A percentile compares a stretch with the other conserved stretches of the same genome.
phyloP scores from a whole-genome alignment of 2,113 vertebrate species.

The Saiga tatarica region DNA sequence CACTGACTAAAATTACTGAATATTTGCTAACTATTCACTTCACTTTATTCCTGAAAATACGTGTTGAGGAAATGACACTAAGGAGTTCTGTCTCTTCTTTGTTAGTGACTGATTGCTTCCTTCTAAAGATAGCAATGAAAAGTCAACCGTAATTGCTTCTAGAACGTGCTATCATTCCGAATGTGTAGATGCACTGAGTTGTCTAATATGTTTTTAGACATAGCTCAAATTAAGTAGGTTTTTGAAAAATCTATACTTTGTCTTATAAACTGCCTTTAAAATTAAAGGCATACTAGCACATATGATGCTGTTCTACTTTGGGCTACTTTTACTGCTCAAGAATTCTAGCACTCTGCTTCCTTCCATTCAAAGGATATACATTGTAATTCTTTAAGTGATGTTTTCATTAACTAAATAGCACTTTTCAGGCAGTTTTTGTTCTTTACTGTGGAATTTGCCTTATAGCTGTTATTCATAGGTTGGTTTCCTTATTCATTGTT shows the following conservation, averaged over 20 bases:
- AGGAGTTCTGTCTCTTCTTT: conserved; percentile 42
- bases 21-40: conserved; percentile 60
- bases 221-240: conserved; percentile 52
- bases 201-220: conserved; percentile 54
- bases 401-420: conserved; percentile 26
- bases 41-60: conserved; percentile 39
- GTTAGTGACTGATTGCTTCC: conserved; percentile 57
- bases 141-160: conserved; percentile 59
- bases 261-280: conserved; percentile 48
- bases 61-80: conserved; percentile 31
- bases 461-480: conserved; percentile 27
- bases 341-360: background rate
- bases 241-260: conserved; percentile 58
- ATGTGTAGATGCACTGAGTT: conserved; percentile 46
- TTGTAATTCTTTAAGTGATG: conserved; percentile 41
- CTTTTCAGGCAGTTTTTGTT: conserved; percentile 44
- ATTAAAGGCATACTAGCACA: background rate
- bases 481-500: conserved; percentile 3
- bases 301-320: background rate
- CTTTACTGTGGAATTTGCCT: conserved; percentile 10
- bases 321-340: background rate
- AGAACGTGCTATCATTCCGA: conserved; percentile 47
- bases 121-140: conserved; percentile 54
- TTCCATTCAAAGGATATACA: background rate
- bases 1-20: conserved; percentile 43